Evolutionary conservation across 2,797 vertebrate genomes (phyloP).

Genomic region (Protosalanx chinensis): DNA sequence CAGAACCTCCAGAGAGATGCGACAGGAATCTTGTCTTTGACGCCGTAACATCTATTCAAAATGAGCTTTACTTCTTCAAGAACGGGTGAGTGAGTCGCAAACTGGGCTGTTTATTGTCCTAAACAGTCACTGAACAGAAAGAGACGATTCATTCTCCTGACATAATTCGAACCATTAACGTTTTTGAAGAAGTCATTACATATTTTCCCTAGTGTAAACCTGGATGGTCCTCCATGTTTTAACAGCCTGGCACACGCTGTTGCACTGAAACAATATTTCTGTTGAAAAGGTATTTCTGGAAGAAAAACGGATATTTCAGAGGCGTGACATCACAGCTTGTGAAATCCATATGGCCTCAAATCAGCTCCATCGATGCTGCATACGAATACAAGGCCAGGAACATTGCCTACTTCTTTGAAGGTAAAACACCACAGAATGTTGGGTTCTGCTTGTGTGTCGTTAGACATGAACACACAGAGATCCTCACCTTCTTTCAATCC

Average conservation of each 20-base stretch:
- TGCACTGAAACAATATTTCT: background rate
- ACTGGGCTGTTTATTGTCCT: too few species aligned
- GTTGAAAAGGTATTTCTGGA: slow-evolving; percentile 44
- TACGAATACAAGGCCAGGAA: slow-evolving; percentile 11
- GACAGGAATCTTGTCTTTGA: slow-evolving; percentile 22
- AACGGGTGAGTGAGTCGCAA: slow-evolving; percentile 32
- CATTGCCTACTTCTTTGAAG: slow-evolving; percentile 26
- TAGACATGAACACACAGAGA: background rate
- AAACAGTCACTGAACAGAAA: background rate
- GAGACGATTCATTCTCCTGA: background rate
- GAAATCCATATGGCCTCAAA: slow-evolving; percentile 5
- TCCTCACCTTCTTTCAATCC: background rate
- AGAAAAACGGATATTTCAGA: slow-evolving; percentile 7
- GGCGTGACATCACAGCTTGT: background rate
- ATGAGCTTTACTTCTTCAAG: slow-evolving; percentile 28
- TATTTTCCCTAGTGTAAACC: background rate
- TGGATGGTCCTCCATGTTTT: background rate
- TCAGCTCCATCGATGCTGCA: slow-evolving; percentile 18
- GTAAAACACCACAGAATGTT: slow-evolving; percentile 33
- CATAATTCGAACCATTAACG: background rate
- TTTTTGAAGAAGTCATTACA: background rate
- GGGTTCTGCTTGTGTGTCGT: background rate
- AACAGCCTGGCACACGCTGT: background rate
- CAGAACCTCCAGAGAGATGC: slow-evolving; percentile 18
- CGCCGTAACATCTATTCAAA: slow-evolving; percentile 16